Conservation (phyloP, 2,113 vertebrate species). For the Macrotus californicus region DNA sequence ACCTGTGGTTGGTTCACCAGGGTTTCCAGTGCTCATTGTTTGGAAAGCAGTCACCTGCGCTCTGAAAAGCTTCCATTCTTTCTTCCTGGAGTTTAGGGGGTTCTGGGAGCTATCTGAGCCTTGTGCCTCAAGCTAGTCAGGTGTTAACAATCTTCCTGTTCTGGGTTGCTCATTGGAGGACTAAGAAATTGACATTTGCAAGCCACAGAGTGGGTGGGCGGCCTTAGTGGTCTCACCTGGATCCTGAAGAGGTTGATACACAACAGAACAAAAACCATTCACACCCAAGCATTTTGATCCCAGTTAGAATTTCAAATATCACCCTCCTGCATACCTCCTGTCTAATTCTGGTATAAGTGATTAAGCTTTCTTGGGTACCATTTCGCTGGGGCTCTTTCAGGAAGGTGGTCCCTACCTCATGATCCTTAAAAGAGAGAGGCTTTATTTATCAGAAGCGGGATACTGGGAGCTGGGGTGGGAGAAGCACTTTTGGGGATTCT, state of each 20-base stretch:
- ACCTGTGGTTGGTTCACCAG: neutral
- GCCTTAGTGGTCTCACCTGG: neutral
- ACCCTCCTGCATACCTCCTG: neutral
- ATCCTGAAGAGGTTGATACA: neutral
- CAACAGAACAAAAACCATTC: neutral
- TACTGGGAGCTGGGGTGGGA: neutral
- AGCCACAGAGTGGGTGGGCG: neutral
- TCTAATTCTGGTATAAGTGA: neutral
- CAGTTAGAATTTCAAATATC: neutral
- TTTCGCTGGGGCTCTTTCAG: neutral
- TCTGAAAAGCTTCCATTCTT: neutral
- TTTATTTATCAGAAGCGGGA: neutral
- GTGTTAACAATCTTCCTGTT: neutral
- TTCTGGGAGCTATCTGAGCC: neutral
- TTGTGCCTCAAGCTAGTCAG: neutral
- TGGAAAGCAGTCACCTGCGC: neutral
- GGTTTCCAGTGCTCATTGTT: neutral
- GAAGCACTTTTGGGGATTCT: conserved; percentile 1
- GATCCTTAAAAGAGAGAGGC: neutral
- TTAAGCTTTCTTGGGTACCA: neutral
- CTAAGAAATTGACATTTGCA: neutral
- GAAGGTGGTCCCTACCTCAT: neutral
- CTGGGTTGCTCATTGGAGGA: neutral
- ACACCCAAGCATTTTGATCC: neutral
- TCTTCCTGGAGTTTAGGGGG: neutral